A percentile compares a stretch with the other conserved stretches of the same genome.
Evolutionary conservation across 2,888 invertebrate genomes (phyloP).

Genomic region (Sycophila texana): DNA sequence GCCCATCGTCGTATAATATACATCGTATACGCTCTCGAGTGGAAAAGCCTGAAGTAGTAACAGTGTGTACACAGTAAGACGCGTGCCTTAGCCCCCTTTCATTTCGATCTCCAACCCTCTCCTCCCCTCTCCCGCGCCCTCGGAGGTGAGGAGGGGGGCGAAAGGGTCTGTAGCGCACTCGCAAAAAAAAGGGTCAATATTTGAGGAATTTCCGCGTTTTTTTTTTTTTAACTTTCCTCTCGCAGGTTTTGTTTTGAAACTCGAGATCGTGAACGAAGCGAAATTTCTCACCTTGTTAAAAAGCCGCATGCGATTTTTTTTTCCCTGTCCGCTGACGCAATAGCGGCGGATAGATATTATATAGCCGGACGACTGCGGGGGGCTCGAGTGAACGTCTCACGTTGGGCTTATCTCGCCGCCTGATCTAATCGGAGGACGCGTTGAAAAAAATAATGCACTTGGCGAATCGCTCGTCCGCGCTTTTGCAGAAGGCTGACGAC

Average conservation of each 20-base stretch:
- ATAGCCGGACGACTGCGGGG: too few species aligned
- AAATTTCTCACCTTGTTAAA: not conserved
- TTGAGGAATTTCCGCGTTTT: conserved; percentile 22
- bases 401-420: not conserved
- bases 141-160: not conserved
- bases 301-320: not conserved
- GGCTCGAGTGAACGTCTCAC: too few species aligned
- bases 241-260: conserved; percentile 31
- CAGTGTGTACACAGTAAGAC: conserved; percentile 46
- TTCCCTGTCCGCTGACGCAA: conserved; percentile 4
- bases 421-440: conserved; percentile 7
- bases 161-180: too few species aligned
- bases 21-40: not conserved
- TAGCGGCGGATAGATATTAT: not conserved
- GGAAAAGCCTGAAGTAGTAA: conserved; percentile 45
- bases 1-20: too few species aligned
- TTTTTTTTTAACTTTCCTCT: not conserved
- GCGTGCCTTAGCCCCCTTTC: not conserved
- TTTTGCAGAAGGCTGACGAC: too few species aligned
- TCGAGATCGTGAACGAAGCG: conserved; percentile 27
- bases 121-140: not conserved
- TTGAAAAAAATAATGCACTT: too few species aligned
- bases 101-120: not conserved
- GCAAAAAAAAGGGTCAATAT: conserved; percentile 34
- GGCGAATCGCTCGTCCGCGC: too few species aligned